phyloP scores from a whole-genome alignment of 2,888 invertebrate genomes.

The Oligia strigilis region DNA sequence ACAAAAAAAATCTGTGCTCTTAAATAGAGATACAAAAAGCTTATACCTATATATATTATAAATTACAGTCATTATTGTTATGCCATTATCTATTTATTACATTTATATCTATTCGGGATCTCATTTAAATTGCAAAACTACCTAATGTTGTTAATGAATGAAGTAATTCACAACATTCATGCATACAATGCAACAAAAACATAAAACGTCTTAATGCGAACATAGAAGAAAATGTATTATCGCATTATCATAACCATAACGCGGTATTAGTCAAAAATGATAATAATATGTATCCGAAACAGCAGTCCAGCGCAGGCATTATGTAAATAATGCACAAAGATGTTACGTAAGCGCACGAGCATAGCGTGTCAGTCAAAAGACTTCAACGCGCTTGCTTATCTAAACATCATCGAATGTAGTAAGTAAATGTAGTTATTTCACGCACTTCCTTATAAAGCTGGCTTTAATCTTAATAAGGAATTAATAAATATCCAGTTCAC shows the following conservation, averaged over 20 bases:
- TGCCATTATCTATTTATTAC: constrained; percentile 1
- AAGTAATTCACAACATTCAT: constrained; percentile 31
- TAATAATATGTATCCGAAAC: constrained; percentile 50
- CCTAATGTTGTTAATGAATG: constrained; percentile 41
- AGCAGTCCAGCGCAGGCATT: constrained; percentile 52
- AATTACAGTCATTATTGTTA: constrained; percentile 18
- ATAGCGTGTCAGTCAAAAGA: constrained; percentile 70
- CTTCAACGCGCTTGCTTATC: constrained; percentile 73
- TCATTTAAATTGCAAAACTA: constrained; percentile 24
- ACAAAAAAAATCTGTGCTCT: constrained; percentile 27
- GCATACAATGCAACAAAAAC: constrained; percentile 35
- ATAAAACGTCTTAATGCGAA: constrained; percentile 46
- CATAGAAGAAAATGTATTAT: constrained; percentile 50
- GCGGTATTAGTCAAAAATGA: constrained; percentile 33
- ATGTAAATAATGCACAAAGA: constrained; percentile 66
- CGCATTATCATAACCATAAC: constrained; percentile 49
- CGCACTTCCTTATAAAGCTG: constrained; percentile 70
- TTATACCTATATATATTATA: not conserved
- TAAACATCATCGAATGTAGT: constrained; percentile 64
- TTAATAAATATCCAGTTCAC: constrained; percentile 76
- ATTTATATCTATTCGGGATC: constrained; percentile 1
- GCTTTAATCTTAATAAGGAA: constrained; percentile 72
- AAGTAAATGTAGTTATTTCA: constrained; percentile 65
- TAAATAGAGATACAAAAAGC: constrained; percentile 20
- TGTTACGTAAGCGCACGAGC: constrained; percentile 57